Evolutionary conservation across 2,797 vertebrate genomes (phyloP), one percentile per base, ranked within the genome.

Genomic region (Anguilla marmorata): DNA sequence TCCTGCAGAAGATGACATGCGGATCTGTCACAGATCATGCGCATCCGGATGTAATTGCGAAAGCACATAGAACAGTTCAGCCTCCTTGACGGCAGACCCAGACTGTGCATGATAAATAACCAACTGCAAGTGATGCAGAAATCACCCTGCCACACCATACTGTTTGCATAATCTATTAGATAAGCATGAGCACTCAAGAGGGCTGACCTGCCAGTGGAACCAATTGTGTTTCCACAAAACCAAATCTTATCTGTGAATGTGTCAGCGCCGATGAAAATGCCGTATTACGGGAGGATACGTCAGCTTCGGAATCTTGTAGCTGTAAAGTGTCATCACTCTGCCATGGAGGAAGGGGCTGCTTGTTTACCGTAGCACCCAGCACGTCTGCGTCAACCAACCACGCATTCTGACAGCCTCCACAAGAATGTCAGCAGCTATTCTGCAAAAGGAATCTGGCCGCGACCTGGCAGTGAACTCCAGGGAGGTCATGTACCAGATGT

Each of bases 141-240:
- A 79, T 79, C 74, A 79, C 74, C 37, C 19, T 19, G 74, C 74
- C 37, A 6, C 33, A 45, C 33, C 33, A 21, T 21, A 45, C 74
- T 79, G 74, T 79, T 79, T 79, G 74, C 74, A 79, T 79, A 79
- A 79, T 45, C 74, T 79, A 79, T 79, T 79, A 79, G 74, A 79
- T 79, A 79, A 79, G 74, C 74, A 79, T 79, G 74, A 79, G 74
- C 33, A 41, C 74, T 79, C 74, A 45, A 41, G 74, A 79, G 33
- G 19, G 74, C 74, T 79, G 74, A 41, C 74, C 74, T 45, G 30
- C 33, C 16, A 79, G 74, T 79, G 74, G 74, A 79, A 79, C 74
- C 74, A 79, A 79, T 79, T 79, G 74, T 79, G 74, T 79, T 79
- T 79, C 33, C 33, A 79, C 74, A 45, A 79, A 79, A 45, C 74